Percentiles rank a stretch among this genome's conserved stretches.
Conservation (phyloP, 2,797 vertebrate species). For the Esox masquinongy region DNA sequence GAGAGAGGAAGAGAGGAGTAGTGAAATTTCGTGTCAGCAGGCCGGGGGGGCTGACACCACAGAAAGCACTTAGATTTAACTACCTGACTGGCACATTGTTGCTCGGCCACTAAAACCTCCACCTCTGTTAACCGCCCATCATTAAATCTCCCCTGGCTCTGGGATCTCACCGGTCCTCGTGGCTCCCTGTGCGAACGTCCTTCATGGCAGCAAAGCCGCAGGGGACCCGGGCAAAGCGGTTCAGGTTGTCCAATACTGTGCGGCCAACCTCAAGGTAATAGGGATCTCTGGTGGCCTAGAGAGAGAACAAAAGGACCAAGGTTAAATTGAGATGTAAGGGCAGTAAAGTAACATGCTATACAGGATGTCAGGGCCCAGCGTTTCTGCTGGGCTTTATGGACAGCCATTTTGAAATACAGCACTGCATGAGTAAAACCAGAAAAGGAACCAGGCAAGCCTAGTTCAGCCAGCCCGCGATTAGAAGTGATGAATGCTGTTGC, state of each 20-base stretch:
- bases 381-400: too few relatives aligned
- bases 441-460: too few relatives aligned
- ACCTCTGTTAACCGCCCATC: not conserved
- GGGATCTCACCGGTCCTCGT: slow-evolving; percentile 90
- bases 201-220: slow-evolving; percentile 99
- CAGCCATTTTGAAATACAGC: too few relatives aligned
- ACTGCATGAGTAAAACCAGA: too few relatives aligned
- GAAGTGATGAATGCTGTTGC: too few relatives aligned
- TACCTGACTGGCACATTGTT: not conserved
- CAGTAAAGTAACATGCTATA: too few relatives aligned
- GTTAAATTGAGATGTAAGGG: not conserved
- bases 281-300: slow-evolving; percentile 92
- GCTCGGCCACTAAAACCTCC: not conserved
- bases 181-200: slow-evolving; percentile 96
- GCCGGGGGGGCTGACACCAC: not conserved
- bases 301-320: not conserved
- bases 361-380: too few relatives aligned
- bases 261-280: slow-evolving; percentile 97
- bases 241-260: slow-evolving; percentile 96
- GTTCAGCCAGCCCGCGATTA: too few relatives aligned
- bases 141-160: not conserved
- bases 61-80: slow-evolving; percentile 9
- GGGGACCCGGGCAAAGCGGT: slow-evolving; percentile 96
- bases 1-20: not conserved
- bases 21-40: too few relatives aligned